These are phyloP conservation scores for Hipposideros armiger DNA, from an alignment of 2,113 vertebrate genomes.

Conservation along the genomic window DNA sequence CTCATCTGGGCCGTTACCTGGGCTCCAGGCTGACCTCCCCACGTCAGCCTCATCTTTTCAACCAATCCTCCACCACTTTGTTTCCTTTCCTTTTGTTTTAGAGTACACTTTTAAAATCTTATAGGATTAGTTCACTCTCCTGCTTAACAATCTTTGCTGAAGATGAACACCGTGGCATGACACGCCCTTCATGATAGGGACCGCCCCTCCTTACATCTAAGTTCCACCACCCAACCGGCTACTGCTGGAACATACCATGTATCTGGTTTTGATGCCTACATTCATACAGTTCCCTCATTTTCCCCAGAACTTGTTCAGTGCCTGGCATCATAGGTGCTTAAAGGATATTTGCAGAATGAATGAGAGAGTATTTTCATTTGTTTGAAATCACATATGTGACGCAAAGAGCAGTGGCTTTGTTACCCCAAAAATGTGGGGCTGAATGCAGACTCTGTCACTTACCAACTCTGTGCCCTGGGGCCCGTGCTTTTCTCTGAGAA, in stretches of 20 bases:
- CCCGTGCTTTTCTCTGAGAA: background rate
- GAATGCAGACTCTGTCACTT: no score
- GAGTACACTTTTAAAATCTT: background rate
- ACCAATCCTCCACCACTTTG: background rate
- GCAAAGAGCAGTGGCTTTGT: background rate
- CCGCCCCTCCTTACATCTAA: background rate
- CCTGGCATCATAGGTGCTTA: background rate
- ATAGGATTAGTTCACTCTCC: background rate
- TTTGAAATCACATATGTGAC: background rate
- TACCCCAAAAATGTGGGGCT: fast-evolving
- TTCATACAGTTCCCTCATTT: background rate
- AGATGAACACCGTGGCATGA: background rate
- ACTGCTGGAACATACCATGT: fast-evolving
- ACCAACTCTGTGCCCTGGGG: no score
- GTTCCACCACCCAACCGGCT: background rate
- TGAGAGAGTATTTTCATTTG: background rate
- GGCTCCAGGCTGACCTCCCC: background rate
- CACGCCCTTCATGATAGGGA: fast-evolving
- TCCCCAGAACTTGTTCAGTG: background rate
- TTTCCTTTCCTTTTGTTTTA: background rate
- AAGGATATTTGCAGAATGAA: background rate
- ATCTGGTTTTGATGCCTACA: background rate
- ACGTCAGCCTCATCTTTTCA: background rate
- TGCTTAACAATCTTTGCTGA: background rate
- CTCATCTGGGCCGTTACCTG: no score